Base-by-base conservation (phyloP, 2,113 vertebrate genomes). In the Apistogramma diplotaenia region DNA sequence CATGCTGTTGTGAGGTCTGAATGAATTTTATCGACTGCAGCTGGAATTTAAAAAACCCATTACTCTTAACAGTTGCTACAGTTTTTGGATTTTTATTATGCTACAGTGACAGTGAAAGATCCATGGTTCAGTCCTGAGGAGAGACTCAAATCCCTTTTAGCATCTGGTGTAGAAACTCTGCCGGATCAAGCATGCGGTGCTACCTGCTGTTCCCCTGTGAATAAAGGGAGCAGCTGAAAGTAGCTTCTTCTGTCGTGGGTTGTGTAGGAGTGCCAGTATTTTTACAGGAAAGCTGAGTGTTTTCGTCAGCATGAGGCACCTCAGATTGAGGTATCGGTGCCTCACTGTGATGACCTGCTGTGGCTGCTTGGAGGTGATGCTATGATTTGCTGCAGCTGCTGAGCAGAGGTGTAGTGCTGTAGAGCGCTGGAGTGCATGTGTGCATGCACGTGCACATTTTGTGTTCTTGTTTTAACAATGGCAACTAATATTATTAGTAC, bases 341-440 rank as follows among this genome's bases (percentile, higher is more conserved):
- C 21, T 65, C 13, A 0, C 37, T 18, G 37, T 43, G 9, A 37
- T 40, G 37, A 40, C 37, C 37, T 40, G 37, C 60, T 37, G 16
- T 43, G 12, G 13, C 40, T 43, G 40, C 10, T 65, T 65, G 37
- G 37, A 40, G 37, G 13, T 43, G 61, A 43, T 43, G 21, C 13
- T 37, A 18, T 2, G 0, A 65, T 21, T 25, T 43, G 15, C 35
- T 18, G n/a, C 13, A 65, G 35, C 35, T 65, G 35, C 37, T 46
- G 37, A 43, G 8, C 21, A 0, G 61, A 40, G 7, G 0, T 25
- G n/a, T 13, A 62, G 7, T 25, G 12, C 12, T 40, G 40, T 62
- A 40, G 15, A 40, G n/a, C 16, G 40, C 35, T 16, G 60, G 0
- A 62, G 35, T 7, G 23, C 60, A 43, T 65, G 8, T 4, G 10